Base-by-base conservation (phyloP, 1,140 invertebrate species). In the Pseudachorutes palmiensis region DNA sequence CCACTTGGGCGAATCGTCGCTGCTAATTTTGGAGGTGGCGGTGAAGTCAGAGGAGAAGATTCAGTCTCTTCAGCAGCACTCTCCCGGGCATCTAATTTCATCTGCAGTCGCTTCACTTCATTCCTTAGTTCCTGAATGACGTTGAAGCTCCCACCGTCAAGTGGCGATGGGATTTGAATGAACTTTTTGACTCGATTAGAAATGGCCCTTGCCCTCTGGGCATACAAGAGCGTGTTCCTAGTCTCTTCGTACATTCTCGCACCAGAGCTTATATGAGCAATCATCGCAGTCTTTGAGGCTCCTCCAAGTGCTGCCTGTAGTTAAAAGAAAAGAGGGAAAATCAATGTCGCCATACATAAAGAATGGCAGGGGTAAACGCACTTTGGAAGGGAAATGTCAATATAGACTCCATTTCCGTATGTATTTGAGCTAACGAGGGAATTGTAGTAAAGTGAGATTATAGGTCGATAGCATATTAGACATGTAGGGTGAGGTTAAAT, bases 211-310 rank as follows among this genome's bases (percentile, higher is more conserved):
- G 95, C 94, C 66, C 93, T 83, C 75, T 94, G 89, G 2, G 94
- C 94, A 79, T 98, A 98, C 51, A 92, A 86, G 2, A 98, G 78
- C 0, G 95, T 98, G 75, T 95, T 97, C 68, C 90, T 84, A 0
- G 90, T 91, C 77, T 97, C 94, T 73, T 97, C 94, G 14, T 88
- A 84, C 71, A 92, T 87, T 1, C 80, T 76, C 16, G 82, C 81
- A 14, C 88, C 86, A 0, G 94, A 90, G 16, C 89, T 89, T 2
- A 97, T 89, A 77, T 97, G 92, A n/a, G 94, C 94, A 65, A 97
- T 92, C 93, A 97, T 97, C 0, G 94, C 92, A 0, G 94, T 86
- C 69, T 81, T 82, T 75, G 92, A 95, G 75, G 94, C 92, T 2
- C 94, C 94, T 66, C 91, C 91, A 16, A 97, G 80, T 0, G 92